Evolutionary conservation across 64 coral and sea anemone genomes (phyloP), one percentile per base, ranked within the genome.

Genomic region (Platygyra sinensis): DNA sequence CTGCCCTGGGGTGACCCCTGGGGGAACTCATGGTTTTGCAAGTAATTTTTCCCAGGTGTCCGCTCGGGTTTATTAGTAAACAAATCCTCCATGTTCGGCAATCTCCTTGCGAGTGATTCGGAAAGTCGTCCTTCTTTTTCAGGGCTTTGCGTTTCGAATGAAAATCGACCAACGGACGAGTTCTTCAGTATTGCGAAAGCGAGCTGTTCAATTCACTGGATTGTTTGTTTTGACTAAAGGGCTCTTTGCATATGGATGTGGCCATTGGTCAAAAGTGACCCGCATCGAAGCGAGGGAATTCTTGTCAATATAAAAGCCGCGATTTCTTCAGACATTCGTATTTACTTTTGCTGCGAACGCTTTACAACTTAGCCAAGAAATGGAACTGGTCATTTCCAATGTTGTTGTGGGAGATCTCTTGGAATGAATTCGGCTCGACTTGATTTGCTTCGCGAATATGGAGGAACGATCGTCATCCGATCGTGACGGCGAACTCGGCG

Each of bases 171-270:
- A 27, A 71, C 36, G 20, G 20, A 85, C 20, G 22, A 85, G 10
- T 22, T n/a, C 5, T 50, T 5, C 16, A 85, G 81, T 31, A 61
- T 85, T 72, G 65, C 62, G 24, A 85, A 85, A 27, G 81, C 39
- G 81, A 85, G 18, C 39, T 71, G 81, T 51, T 85, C 81, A 62
- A 81, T 81, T 81, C 25, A 57, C 14, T 57, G 59, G 17, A 62
- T 72, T 85, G 81, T 85, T 85, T 85, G 62, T 85, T 71, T 85
- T 85, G 33, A 72, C 62, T 20, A 57, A 39, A 85, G 63, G 33
- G 81, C 81, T 85, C 81, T 85, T 85, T 85, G 81, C 81, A 50
- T 85, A 85, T 64, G 81, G 81, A 85, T 85, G 81, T 85, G 81
- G 38, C 38, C 81, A 85, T 85, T 85, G 81, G 81, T 85, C 81